Conservation (phyloP, 2,797 vertebrate genomes). For the Eulemur rubriventer region DNA sequence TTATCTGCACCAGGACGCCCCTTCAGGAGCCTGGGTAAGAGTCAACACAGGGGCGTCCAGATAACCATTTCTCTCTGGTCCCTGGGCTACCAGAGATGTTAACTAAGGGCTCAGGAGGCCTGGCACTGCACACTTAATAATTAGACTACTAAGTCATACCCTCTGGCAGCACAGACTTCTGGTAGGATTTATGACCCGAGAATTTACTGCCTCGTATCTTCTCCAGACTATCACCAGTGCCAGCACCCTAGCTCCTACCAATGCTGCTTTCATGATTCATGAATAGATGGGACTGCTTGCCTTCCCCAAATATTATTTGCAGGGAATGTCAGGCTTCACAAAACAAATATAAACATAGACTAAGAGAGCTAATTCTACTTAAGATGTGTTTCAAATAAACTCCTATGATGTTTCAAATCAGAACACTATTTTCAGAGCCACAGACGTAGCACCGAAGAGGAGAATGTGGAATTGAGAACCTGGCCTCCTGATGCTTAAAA, state of each 20-base stretch:
- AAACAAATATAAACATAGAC: constrained; percentile 28
- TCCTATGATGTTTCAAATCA: not conserved
- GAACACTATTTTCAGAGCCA: not conserved
- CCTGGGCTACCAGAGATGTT: not conserved
- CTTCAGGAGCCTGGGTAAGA: not conserved
- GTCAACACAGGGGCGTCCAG: not conserved
- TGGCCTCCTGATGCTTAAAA: not conserved
- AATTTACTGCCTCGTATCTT: constrained; percentile 40
- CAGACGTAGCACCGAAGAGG: not conserved
- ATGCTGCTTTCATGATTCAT: not conserved
- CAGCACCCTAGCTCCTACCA: not conserved
- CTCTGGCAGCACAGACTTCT: constrained; percentile 26
- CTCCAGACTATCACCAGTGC: not conserved
- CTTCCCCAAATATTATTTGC: constrained; percentile 42
- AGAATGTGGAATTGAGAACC: not conserved
- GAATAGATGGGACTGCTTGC: not conserved
- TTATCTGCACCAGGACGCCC: not conserved
- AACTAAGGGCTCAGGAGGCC: not conserved
- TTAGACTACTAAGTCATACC: constrained; percentile 62
- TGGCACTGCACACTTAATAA: constrained; percentile 33
- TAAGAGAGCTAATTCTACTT: constrained; percentile 65
- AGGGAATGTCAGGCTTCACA: constrained; percentile 23
- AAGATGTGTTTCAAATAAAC: constrained; percentile 31
- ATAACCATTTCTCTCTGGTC: not conserved
- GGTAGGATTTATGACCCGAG: constrained; percentile 59